Conservation (phyloP, 1,140 invertebrate species). For the Temnothorax nylanderi region DNA sequence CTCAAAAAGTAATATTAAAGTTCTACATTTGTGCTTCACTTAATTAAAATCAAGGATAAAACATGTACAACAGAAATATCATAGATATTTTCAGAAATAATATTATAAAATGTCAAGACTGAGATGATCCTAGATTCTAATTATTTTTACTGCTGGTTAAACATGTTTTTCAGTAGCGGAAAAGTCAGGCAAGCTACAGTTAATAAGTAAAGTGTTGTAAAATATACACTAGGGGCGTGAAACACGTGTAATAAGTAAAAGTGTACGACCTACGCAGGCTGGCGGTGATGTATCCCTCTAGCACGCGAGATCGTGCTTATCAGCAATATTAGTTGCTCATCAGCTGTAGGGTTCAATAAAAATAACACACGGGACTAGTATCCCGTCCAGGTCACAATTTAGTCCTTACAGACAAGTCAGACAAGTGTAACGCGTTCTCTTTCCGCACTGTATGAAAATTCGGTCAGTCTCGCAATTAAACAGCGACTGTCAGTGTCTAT, state of each 20-base stretch:
- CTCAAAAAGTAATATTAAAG: not conserved
- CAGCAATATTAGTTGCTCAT: slow-evolving; percentile 4
- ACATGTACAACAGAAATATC: not conserved
- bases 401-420: not conserved
- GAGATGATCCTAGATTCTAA: not conserved
- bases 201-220: slow-evolving; percentile 4
- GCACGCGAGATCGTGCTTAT: slow-evolving; percentile 38
- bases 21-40: not conserved
- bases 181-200: not conserved
- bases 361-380: slow-evolving; percentile 13
- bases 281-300: not conserved
- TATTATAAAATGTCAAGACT: not conserved
- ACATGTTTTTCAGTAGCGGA: not conserved
- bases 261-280: slow-evolving; percentile 8
- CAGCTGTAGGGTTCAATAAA: slow-evolving; percentile 23
- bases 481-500: not conserved
- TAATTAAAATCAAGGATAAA: not conserved
- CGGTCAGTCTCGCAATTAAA: not conserved
- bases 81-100: not conserved
- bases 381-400: not conserved
- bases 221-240: not conserved
- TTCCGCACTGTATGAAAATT: not conserved
- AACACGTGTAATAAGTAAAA: slow-evolving; percentile 39
- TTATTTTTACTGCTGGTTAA: not conserved
- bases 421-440: not conserved